Evolutionary conservation across 92 coral and sea anemone genomes (phyloP), one percentile per base, ranked within the genome.

Genomic region (Epizoanthus stellaris): DNA sequence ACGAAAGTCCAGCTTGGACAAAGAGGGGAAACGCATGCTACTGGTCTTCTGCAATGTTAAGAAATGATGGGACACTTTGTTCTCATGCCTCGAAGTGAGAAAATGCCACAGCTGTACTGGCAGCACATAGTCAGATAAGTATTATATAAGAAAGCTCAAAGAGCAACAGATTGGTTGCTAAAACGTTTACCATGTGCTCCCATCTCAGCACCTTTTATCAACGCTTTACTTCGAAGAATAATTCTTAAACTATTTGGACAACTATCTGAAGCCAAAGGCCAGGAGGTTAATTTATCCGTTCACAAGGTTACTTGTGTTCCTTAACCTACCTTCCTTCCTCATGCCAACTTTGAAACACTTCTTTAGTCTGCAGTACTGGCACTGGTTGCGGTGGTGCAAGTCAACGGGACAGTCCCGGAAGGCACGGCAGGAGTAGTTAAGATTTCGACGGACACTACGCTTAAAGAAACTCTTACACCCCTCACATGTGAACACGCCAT

Each of bases 381-480:
- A 97, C 77, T 97, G 99, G 82, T 97, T 97, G 8, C 99, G 80
- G 90, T 97, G 98, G 62, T 97, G 99, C 19, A 93, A 88, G 84
- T 97, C 99, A 19, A 97, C 92, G 11, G 99, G 94, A 70, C 99
- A 97, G 72, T 95, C 91, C 69, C 94, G 88, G 68, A 87, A 88
- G 14, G 93, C 97, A 3, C 99, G 94, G 82, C 99, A 97, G 49
- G 99, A 90, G 69, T 97, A 97, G 1, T 88, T 91, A 6, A 97
- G 87, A 72, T 91, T 95, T 40, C 99, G 88, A 1, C 99, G 95
- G 59, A 97, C 94, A 62, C 99, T 97, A 45, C 99, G 89, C 70
- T 97, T 97, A 80, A 97, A 97, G 88, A 97, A 97, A 14, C 95
- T 91, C 84, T 97, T 97, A 67, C 99, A 97, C 0, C 99, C 99